Evolutionary conservation across 2,113 vertebrate genomes (phyloP).

Genomic region (Struthidea cinerea): DNA sequence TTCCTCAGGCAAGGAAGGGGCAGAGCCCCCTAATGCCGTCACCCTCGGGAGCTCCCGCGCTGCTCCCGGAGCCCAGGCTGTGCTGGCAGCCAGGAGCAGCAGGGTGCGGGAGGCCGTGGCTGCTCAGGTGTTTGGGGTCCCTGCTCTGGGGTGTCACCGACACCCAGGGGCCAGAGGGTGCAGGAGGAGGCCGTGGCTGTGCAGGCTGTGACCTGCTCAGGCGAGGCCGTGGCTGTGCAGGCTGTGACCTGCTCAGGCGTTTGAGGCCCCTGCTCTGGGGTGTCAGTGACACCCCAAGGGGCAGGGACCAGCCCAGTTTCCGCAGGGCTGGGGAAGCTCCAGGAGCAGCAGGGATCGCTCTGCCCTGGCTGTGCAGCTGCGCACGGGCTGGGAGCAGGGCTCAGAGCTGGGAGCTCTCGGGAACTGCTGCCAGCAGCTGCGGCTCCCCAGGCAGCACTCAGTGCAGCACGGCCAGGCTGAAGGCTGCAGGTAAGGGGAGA

Average conservation of each 20-base stretch:
- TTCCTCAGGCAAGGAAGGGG: not conserved
- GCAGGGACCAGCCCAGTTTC: not conserved
- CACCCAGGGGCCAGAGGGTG: too few species aligned
- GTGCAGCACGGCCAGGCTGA: not conserved
- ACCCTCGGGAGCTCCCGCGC: too few species aligned
- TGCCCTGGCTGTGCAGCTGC: not conserved
- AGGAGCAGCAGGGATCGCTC: not conserved
- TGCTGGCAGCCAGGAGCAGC: not conserved
- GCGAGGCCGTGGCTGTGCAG: not conserved
- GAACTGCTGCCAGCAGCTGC: conserved; percentile 27
- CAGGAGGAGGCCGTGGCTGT: too few species aligned
- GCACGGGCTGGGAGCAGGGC: not conserved
- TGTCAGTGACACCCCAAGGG: not conserved
- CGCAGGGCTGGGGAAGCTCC: not conserved
- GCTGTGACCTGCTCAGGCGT: not conserved
- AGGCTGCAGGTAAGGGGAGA: conserved; percentile 32
- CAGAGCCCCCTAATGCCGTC: not conserved
- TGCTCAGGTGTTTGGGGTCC: not conserved
- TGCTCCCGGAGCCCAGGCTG: not conserved
- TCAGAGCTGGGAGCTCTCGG: not conserved
- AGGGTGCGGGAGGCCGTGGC: not conserved
- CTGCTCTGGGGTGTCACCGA: not conserved
- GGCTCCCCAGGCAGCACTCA: not conserved
- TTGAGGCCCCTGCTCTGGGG: accelerated
- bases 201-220: too few species aligned